Evolutionary conservation across 2,113 vertebrate genomes (phyloP), one percentile per base, ranked within the genome.

Genomic region (Syrrhaptes paradoxus): DNA sequence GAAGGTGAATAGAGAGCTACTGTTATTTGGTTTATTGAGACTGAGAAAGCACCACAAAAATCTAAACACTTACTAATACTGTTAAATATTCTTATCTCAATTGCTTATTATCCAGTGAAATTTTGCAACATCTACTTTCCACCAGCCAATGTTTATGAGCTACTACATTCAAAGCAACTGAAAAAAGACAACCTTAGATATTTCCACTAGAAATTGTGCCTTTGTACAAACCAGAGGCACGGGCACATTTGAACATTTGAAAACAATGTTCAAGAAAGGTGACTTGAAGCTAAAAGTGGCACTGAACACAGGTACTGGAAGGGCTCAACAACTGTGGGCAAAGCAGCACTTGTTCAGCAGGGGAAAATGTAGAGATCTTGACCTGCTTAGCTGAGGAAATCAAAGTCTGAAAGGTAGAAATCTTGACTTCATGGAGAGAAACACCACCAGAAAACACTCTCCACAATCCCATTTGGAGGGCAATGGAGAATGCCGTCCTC

Each of bases 401-500:
- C 15, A 16, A 31, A 36, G 26, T 12, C 29, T 11, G 21, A 54
- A 73, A 55, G 11, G 19, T 38, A 14, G 61, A 62, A 49, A 38
- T 12, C 12, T 61, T 26, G 31, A 38, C 41, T 57, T n/a, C 19
- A 17, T 13, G 9, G 45, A 34, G 10, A 74, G 26, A 38, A 57
- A 38, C 32, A 19, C 17, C 10, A 22, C 38, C 24, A 82, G 31
- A 75, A 36, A 17, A 29, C 11, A 25, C 22, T 84, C 24, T 55
- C 41, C 16, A 52, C 9, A 18, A 12, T 17, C 19, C 26, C 16
- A 4, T n/a, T 21, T 38, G 32, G 32, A 58, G 26, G 10, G 16
- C 22, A 28, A 17, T 0, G 0, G 32, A 70, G 24, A 65, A 22
- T 0, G 0, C 7, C 12, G 21, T 20, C 36, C 36, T 65, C 8